Conservation (phyloP, 2,888 invertebrate species). For the Mongoloraphidia duomilia region DNA sequence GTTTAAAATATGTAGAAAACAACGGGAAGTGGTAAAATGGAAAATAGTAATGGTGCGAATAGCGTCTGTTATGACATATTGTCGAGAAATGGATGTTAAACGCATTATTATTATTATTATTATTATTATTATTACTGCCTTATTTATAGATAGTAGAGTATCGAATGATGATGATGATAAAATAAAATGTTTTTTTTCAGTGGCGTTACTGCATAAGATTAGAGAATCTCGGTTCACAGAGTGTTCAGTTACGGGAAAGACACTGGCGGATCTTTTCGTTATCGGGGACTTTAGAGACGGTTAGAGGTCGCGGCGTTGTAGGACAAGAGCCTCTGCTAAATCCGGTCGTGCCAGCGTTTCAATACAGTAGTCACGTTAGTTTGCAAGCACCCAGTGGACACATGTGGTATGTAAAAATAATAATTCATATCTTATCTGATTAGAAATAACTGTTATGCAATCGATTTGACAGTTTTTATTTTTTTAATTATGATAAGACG, state of each 20-base stretch:
- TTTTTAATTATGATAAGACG: background rate
- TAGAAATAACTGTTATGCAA: background rate
- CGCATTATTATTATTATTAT: too few relatives aligned
- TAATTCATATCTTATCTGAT: background rate
- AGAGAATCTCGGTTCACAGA: constrained; percentile 81
- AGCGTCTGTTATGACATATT: too few relatives aligned
- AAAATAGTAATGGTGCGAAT: too few relatives aligned
- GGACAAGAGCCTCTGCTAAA: constrained; percentile 93
- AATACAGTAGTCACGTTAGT: constrained; percentile 94
- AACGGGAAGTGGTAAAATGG: too few relatives aligned
- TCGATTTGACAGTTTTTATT: background rate
- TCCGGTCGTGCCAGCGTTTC: constrained; percentile 80
- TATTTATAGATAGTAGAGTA: constrained; percentile 1
- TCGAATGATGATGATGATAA: background rate
- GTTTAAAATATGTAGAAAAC: too few relatives aligned
- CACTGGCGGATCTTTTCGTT: constrained; percentile 97
- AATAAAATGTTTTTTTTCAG: constrained; percentile 29
- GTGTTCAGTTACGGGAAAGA: constrained; percentile 88
- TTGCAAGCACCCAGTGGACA: constrained; percentile 95
- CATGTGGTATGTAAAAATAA: constrained; percentile 61
- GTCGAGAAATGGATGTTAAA: too few relatives aligned
- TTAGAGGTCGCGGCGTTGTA: constrained; percentile 89
- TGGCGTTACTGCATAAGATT: constrained; percentile 97
- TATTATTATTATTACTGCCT: too few relatives aligned
- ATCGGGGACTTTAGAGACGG: constrained; percentile 85